Base-by-base conservation (phyloP, 2,888 invertebrate genomes). In the Amphiduros pacificus region DNA sequence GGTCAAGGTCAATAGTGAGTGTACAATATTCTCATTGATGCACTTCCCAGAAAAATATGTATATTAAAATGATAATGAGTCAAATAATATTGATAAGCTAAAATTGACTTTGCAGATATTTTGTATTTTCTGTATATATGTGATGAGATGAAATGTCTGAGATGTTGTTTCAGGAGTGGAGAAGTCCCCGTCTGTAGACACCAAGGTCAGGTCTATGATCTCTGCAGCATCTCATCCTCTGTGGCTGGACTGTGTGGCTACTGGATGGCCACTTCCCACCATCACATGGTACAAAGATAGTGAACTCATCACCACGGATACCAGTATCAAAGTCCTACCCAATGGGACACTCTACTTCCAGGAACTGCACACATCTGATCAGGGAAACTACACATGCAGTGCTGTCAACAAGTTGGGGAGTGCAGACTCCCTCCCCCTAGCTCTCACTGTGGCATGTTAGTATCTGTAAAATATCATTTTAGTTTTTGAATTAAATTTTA, bases 361-460 rank as follows among this genome's bases (percentile, higher is more conserved):
- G 0, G 56, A 60, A 5, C 62, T 72, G 2, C 51, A n/a, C 4
- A 26, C 59, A 20, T 61, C 36, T 0, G 72, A 76, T 63, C 65
- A 63, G 17, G 78, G 77, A 14, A 40, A 55, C 20, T 79, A 78
- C 57, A 57, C 55, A 6, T 79, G 79, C 67, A 63, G 67, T 28
- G 77, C 73, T 17, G 36, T 24, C 4, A 79, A 79, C 64, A 49
- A 56, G 1, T 59, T 71, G 1, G 78, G 77, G 0, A 49, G 54
- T 6, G 64, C 64, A 1, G 59, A 53, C n/a, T 71, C 74, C 17
- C 65, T 66, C 2, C 61, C 64, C 28, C 65, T 73, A 2, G 60
- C 64, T 36, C 50, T 78, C n/a, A 67, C 70, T 17, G 67, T 74
- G 6, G 73, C 77, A 52, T 71, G 77, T 78, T 63, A 69, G 74